Percentiles rank a stretch among this genome's conserved stretches.
Evolutionary conservation across 92 coral and sea anemone genomes (phyloP).

Genomic region (Epizoanthus scotinus): DNA sequence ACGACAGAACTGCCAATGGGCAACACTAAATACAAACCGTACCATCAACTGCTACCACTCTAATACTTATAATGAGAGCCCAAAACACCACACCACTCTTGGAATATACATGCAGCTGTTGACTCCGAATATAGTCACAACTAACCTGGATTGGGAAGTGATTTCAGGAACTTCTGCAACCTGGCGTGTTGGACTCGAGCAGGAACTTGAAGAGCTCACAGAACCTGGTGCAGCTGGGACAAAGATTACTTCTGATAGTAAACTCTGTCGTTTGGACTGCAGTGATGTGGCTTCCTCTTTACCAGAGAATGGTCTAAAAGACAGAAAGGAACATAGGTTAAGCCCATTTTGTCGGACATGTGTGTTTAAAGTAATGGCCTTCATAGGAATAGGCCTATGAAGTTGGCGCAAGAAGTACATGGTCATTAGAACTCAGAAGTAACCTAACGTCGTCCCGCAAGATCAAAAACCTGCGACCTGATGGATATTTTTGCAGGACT

Average conservation of each 20-base stretch:
- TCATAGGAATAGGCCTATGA: no score
- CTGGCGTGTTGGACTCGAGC: constrained; percentile 52
- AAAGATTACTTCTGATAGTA: constrained; percentile 92
- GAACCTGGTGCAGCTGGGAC: constrained; percentile 67
- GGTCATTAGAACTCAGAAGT: no score
- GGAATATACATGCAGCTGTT: no score
- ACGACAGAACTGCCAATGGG: no score
- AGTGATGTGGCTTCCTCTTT: constrained; percentile 83
- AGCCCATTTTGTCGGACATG: not conserved
- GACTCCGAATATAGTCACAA: not conserved
- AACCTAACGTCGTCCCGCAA: no score
- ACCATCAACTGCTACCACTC: no score
- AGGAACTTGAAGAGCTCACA: constrained; percentile 31
- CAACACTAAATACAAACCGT: no score
- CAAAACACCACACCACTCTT: not conserved
- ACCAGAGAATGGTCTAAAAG: constrained; percentile 82
- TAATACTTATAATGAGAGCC: no score
- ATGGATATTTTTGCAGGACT: no score
- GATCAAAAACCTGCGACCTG: no score
- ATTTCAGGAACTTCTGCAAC: constrained; percentile 24
- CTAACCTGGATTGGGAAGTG: constrained; percentile 14
- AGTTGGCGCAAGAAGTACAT: no score
- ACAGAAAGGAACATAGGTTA: not conserved
- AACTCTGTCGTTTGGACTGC: constrained; percentile 78
- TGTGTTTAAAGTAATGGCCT: not conserved